These are phyloP conservation scores for Sigmodon hispidus DNA, from an alignment of 2,113 vertebrate genomes.

Conservation along the genomic window DNA sequence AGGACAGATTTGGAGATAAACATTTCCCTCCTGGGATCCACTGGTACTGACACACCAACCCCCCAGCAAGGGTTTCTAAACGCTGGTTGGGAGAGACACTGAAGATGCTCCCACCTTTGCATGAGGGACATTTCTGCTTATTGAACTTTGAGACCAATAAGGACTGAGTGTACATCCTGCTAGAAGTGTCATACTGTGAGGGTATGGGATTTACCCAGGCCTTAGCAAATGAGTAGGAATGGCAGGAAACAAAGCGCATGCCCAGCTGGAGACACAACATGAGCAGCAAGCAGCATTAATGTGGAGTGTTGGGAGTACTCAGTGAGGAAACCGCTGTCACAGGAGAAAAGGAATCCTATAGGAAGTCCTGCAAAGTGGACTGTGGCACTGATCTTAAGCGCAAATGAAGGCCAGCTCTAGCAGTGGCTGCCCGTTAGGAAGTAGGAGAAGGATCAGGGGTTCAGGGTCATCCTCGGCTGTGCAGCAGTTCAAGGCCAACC, in stretches of 20 bases:
- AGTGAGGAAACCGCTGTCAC: background rate
- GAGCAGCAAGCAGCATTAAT: background rate
- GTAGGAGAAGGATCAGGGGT: background rate
- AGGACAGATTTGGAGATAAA: background rate
- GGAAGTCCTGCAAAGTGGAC: background rate
- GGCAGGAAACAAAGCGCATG: background rate
- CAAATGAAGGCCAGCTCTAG: too few relatives aligned
- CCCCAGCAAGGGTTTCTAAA: background rate
- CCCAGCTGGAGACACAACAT: background rate
- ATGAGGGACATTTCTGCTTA: slow-evolving; percentile 33
- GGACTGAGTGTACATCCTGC: background rate
- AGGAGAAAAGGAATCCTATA: background rate
- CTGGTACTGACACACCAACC: background rate
- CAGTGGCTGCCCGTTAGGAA: background rate
- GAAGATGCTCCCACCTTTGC: background rate
- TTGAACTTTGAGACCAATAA: background rate
- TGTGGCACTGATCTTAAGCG: background rate
- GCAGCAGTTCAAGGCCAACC: background rate
- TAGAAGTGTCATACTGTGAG: background rate
- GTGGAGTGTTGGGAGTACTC: background rate
- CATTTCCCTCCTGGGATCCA: background rate
- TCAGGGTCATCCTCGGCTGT: background rate
- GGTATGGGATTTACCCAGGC: background rate
- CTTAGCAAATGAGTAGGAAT: background rate
- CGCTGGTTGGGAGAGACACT: background rate